These are phyloP conservation scores for Keiferia lycopersicella DNA, from an alignment of 2,888 invertebrate genomes.

Conservation along the genomic window DNA sequence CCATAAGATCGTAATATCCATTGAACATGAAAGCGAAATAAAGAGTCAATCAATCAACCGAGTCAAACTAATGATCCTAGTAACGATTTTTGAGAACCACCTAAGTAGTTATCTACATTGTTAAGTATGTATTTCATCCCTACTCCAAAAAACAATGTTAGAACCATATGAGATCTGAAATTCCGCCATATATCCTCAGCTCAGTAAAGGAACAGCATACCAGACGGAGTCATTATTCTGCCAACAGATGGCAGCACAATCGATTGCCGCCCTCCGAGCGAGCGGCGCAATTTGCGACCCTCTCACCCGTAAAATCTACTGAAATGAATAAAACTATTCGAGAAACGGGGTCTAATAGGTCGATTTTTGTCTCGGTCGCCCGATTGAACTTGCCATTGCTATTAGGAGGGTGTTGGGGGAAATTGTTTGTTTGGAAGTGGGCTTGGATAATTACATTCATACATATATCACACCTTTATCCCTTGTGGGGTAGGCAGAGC, in stretches of 20 bases:
- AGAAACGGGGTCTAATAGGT: constrained; percentile 60
- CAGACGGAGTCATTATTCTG: constrained; percentile 77
- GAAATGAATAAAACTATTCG: constrained; percentile 78
- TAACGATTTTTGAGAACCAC: too few relatives aligned
- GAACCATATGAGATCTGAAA: constrained; percentile 30
- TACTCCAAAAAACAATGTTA: neutral
- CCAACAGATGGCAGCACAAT: constrained; percentile 79
- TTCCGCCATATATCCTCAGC: constrained; percentile 44
- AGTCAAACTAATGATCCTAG: too few relatives aligned
- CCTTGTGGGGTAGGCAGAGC: too few relatives aligned
- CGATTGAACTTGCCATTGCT: constrained; percentile 29
- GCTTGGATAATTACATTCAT: too few relatives aligned
- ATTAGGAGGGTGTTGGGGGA: neutral
- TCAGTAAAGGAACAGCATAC: constrained; percentile 65
- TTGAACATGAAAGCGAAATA: too few relatives aligned
- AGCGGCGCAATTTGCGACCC: constrained; percentile 74
- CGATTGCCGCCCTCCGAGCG: constrained; percentile 66
- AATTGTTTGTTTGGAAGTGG: neutral
- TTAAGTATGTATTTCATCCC: too few relatives aligned
- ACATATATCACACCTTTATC: too few relatives aligned
- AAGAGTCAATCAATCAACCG: too few relatives aligned
- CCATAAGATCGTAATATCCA: too few relatives aligned
- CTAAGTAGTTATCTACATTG: too few relatives aligned
- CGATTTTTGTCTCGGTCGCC: constrained; percentile 47
- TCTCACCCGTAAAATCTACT: constrained; percentile 75